Evolutionary conservation across 2,888 invertebrate genomes (phyloP), one percentile per base, ranked within the genome.

Genomic region (Catotricha subobsoleta): DNA sequence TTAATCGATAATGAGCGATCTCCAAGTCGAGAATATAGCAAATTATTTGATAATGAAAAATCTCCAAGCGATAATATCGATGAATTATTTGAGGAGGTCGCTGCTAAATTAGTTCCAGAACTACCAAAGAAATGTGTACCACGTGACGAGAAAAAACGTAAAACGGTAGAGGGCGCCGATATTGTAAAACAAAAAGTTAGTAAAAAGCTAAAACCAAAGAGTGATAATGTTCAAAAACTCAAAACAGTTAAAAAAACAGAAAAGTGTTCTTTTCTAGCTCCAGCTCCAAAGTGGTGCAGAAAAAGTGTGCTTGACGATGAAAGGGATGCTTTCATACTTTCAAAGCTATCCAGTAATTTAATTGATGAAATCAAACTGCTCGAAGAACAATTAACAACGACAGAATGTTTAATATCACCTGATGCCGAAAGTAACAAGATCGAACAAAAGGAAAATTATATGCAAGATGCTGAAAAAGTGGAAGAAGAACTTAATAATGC

Each of bases 11-110:
- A 36, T 21, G 42, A 44, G 16, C 53, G 58, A 20, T 61, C 62
- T 2, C 59, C 60, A 13, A 62, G 59, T 19, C 46, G 54, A 3
- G 62, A 63, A 18, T 63, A 61, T 47, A 55, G 56, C 18, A 51
- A 56, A 4, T 48, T 63, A 1, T 63, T 63, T 37, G 53, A 55
- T 10, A 59, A 56, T 25, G 60, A 61, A 43, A 60, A 57, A 44
- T 61, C 60, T 49, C 48, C 62, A 6, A 59, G 60, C 0, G 62
- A 62, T 33, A 59, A 57, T 45, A 57, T 62, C 33, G 60, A 62
- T 42, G 53, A 51, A 3, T 56, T 62, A 10, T 50, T 59, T 3
- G 42, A 41, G 20, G 16, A 46, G 35, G 39, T 41, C 12, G 35
- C 35, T 3, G 28, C 28, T 4, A 25, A 41, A 13, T 27, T 13